Percentiles rank a stretch among this genome's conserved stretches.
Conservation (phyloP, 2,888 invertebrate genomes). For the Epinotia bilunana region DNA sequence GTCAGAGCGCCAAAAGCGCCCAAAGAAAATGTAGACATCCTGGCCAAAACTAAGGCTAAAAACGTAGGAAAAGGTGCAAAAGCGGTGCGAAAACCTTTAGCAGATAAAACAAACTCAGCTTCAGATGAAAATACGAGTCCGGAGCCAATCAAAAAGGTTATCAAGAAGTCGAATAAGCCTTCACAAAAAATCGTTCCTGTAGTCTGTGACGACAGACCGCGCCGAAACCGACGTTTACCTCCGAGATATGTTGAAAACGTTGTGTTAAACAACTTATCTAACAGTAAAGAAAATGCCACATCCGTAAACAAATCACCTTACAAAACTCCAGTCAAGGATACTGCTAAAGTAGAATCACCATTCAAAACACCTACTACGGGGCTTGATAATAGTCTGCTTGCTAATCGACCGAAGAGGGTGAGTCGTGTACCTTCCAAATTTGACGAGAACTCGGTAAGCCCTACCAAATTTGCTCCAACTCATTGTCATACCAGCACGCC, state of each 20-base stretch:
- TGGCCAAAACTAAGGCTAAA: slow-evolving; percentile 55
- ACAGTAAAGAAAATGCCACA: slow-evolving; percentile 50
- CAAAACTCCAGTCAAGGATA: slow-evolving; percentile 45
- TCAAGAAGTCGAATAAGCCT: slow-evolving; percentile 47
- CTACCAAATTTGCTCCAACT: slow-evolving; percentile 66
- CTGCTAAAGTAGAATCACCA: slow-evolving; percentile 48
- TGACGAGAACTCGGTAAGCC: slow-evolving; percentile 71
- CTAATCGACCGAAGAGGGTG: slow-evolving; percentile 66
- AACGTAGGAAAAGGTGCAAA: slow-evolving; percentile 53
- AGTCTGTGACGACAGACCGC: slow-evolving; percentile 53
- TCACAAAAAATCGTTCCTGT: slow-evolving; percentile 34
- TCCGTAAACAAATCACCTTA: slow-evolving; percentile 21
- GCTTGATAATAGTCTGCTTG: slow-evolving; percentile 59
- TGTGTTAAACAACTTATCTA: slow-evolving; percentile 57
- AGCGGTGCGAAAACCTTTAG: slow-evolving; percentile 63
- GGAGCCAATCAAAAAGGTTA: slow-evolving; percentile 50
- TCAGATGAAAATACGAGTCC: slow-evolving; percentile 70
- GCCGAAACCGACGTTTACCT: slow-evolving; percentile 66
- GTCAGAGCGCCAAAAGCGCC: slow-evolving; percentile 60
- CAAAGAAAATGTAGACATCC: slow-evolving; percentile 66
- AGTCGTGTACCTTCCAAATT: slow-evolving; percentile 70
- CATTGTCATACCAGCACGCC: slow-evolving; percentile 72
- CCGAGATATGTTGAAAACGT: slow-evolving; percentile 62
- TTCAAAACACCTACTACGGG: slow-evolving; percentile 59
- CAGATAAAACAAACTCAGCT: slow-evolving; percentile 76